Base-by-base conservation (phyloP, 2,113 vertebrate species). In the Syngnathoides biaculeatus region DNA sequence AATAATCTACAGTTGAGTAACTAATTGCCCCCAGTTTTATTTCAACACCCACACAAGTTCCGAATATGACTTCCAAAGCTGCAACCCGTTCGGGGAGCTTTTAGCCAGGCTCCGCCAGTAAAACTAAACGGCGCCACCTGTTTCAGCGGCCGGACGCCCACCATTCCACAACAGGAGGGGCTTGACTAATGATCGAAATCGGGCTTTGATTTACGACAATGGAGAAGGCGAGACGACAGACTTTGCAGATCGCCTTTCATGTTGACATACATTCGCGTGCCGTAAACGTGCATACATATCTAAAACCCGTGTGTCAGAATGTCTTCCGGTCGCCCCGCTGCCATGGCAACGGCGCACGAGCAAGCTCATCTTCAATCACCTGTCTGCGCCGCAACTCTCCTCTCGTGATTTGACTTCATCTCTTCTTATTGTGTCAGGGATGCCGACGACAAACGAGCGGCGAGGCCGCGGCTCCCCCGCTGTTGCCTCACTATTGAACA, bases 361-460 rank as follows among this genome's bases (percentile, higher is more conserved):
- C 11, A 43, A 45, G 60, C 22, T 62, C n/a, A 22, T 62, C 60
- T 62, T 19, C 40, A 42, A 43, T 62, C 60, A 22, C n/a, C 60
- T 43, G 39, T 40, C 39, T 62, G 59, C 15, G 59, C 59, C 0
- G 40, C 7, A 14, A 43, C 35, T 59, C 35, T 26, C 57, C 57
- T 59, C 56, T 17, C 2, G 10, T 40, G 35, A 5, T 13, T 40
- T 39, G 20, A 22, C 20, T 40, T 22, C 39, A 43, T 43, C 60
- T 61, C 38, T 40, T 40, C n/a, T 40, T 20, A 43, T 62, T 24
- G 22, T 43, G n/a, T 15, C 39, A 13, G 6, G 5, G 39, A 43
- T 43, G n/a, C 3, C 22, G 10, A 26, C 13, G 38, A 43, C 22
- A 43, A 62, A 17, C 26, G 8, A 30, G 55, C 7, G 26, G 6